Evolutionary conservation across 2,113 vertebrate species (phyloP), one percentile per base, ranked within the genome.

Genomic region (Burhinus bistriatus): DNA sequence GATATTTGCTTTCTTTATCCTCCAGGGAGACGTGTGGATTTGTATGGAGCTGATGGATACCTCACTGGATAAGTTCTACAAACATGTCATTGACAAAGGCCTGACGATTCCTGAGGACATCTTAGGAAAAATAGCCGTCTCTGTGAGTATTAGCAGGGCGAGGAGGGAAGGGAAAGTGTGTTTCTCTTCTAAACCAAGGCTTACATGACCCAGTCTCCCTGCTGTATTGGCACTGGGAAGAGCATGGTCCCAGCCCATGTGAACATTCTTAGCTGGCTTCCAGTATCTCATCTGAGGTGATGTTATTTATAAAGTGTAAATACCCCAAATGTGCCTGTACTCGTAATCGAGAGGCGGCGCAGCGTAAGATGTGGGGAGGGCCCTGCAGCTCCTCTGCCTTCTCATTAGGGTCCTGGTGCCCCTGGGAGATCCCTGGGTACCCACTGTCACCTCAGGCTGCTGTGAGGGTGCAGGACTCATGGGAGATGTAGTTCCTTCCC

Each of bases 11-110:
- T 61, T 21, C 61, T 75, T 16, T 81, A 1, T 87, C 96, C 92
- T 79, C 58, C 97, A 99, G 99, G 99, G 99, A 19, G 99, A 99
- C 4, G 99, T 99, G 51, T 99, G 99, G 99, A 99, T 99, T 97
- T 99, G 99, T 95, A 99, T 99, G 99, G 99, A 99, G 97, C 98
- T 99, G 94, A 99, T 99, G 99, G 99, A 99, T 97, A 99, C 99
- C 4, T 99, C 99, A 18, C 97, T 99, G 97, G 99, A 99, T 96
- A 99, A 99, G 94, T 99, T 99, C 98, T 99, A 99, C 98, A 99
- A 99, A 96, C 98, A 99, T 26, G 99, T 99, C 80, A 99, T 99
- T 55, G 99, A 99, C 97, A 99, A 99, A 97, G 98, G 98, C 59
- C 97, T 98, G 96, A 98, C 96, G 6, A 99, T 99, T 96, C 99